Evolutionary conservation across 2,113 vertebrate genomes (phyloP).

Genomic region (Euleptes europaea): DNA sequence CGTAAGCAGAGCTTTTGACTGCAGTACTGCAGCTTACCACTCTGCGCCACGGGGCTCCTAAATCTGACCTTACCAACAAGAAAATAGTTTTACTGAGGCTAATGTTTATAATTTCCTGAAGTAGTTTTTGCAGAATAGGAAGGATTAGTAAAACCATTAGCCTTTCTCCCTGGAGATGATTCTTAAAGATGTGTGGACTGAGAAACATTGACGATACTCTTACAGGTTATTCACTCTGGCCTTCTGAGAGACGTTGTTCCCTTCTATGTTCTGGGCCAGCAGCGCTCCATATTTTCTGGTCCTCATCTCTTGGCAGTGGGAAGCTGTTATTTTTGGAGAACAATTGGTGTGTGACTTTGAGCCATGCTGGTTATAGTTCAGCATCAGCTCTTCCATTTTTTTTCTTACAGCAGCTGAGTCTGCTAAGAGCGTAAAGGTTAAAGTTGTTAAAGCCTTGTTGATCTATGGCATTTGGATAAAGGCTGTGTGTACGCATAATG

Average conservation of each 20-base stretch:
- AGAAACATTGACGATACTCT: neutral
- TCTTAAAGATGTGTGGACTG: constrained; percentile 19
- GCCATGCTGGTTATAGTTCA: constrained; percentile 18
- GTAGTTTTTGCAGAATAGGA: neutral
- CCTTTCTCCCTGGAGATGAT: neutral
- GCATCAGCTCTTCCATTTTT: constrained; percentile 28
- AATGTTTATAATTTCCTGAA: neutral
- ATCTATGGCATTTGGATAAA: constrained; percentile 14
- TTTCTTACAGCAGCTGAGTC: constrained; percentile 29
- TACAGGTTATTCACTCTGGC: neutral
- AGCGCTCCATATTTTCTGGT: neutral
- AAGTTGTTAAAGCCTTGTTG: constrained; percentile 27
- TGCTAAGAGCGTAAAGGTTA: constrained; percentile 10
- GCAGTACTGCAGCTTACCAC: no score
- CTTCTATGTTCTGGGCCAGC: constrained; percentile 21
- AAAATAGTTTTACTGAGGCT: constrained; percentile 28
- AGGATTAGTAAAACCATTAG: neutral
- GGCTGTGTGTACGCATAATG: neutral
- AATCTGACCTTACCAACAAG: constrained; percentile 17
- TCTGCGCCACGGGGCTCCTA: no score
- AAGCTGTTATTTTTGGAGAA: constrained; percentile 17
- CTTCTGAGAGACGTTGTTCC: neutral
- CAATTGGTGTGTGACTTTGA: constrained; percentile 42
- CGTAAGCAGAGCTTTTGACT: no score
- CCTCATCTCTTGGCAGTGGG: constrained; percentile 23